Base-by-base conservation (phyloP, 2,113 vertebrate species). In the Callionymus lyra region DNA sequence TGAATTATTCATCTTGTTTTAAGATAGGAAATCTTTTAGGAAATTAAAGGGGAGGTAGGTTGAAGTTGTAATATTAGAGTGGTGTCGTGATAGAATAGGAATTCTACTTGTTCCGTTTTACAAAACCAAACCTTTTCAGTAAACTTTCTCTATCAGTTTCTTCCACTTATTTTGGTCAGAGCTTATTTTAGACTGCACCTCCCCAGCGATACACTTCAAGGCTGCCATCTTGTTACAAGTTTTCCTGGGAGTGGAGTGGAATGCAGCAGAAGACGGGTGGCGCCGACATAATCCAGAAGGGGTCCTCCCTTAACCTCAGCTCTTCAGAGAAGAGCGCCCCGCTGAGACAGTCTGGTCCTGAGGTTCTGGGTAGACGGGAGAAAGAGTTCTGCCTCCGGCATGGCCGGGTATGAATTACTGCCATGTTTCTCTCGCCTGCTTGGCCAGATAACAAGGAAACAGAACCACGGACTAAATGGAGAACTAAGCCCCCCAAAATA, bases 381-480 rank as follows among this genome's bases (percentile, higher is more conserved):
- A 44, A 59, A 47, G 44, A 58, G 51, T 36, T 13, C 68, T 51
- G 73, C 71, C 71, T 70, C 68, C 65, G 74, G 75, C 64, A 37
- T 65, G 56, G 56, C 71, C 72, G 61, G 69, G 70, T 77, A 75
- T 72, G 62, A 77, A 68, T 56, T 63, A 72, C 57, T 63, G 68
- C 59, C 76, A 74, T 79, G 69, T 82, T 74, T 81, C 74, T 76
- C 72, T 74, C 55, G 56, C 65, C 54, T 65, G 72, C 67, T 65
- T 74, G 65, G 65, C 47, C 77, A 76, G 76, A 82, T 80, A 76
- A 79, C 74, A 68, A 77, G 68, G 65, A 61, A 67, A 59, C 48
- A 62, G 31, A 65, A 69, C 60, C 52, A 69, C 72, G 66, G 65
- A 64, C 72, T 52, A 62, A 41, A 63, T 39, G 50, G 68, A 66